A percentile compares a stretch with the other conserved stretches of the same genome.
phyloP scores from a whole-genome alignment of 2,797 vertebrate species.

The Poliocrania exsul region DNA sequence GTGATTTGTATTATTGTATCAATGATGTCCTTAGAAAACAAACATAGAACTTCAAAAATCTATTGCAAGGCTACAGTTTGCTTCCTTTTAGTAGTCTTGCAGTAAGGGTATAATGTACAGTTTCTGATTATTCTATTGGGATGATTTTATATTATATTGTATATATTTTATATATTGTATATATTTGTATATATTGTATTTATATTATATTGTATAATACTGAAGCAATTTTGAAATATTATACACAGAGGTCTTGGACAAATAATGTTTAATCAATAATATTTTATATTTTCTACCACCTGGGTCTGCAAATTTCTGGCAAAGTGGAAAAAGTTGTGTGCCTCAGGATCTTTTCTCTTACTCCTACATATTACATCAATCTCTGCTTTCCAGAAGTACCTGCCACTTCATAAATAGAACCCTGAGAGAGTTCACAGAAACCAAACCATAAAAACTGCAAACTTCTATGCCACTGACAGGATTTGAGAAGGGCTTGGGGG shows the following conservation, averaged over 20 bases:
- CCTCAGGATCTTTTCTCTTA: neutral
- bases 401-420: constrained; percentile 39
- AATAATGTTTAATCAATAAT: neutral
- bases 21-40: neutral
- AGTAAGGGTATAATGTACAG: neutral
- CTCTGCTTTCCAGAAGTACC: constrained; percentile 6
- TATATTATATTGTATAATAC: neutral
- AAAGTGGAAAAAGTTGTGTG: constrained; percentile 1
- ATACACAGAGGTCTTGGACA: neutral
- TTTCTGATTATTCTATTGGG: neutral
- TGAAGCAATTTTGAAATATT: neutral
- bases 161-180: too few species aligned
- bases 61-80: neutral
- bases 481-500: neutral
- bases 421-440: constrained; percentile 35
- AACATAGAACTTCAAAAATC: neutral
- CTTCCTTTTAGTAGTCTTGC: neutral
- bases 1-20: constrained; percentile 58
- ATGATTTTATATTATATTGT: neutral
- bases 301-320: neutral
- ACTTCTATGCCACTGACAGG: neutral
- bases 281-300: neutral
- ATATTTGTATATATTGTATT: too few species aligned
- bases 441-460: neutral
- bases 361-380: constrained; percentile 40